These are phyloP conservation scores for Strix aluco DNA, from an alignment of 2,113 vertebrate genomes.

Conservation along the genomic window DNA sequence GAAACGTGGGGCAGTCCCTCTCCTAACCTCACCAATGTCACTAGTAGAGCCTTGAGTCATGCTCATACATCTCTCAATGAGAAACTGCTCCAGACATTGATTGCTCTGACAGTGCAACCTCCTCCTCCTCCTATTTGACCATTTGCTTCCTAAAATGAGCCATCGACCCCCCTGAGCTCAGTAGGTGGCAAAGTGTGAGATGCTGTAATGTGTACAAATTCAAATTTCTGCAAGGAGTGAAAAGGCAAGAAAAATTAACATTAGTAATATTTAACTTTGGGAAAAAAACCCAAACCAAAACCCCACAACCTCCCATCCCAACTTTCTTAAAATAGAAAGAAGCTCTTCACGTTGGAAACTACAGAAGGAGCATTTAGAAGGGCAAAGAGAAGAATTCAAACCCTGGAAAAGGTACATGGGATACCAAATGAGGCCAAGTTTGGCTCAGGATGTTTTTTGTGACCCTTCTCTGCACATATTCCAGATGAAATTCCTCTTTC, in stretches of 20 bases:
- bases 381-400: not conserved
- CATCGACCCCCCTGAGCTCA: not conserved
- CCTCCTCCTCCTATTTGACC: not conserved
- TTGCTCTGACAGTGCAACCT: not conserved
- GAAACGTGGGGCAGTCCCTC: accelerated
- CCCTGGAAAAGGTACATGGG: not conserved
- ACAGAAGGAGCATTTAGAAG: not conserved
- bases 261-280: not conserved
- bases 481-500: not conserved
- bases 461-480: not conserved
- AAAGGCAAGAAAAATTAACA: not conserved
- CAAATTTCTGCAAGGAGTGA: not conserved
- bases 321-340: not conserved
- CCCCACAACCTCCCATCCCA: not conserved
- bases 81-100: not conserved
- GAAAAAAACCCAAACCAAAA: not conserved
- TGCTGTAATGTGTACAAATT: too few species aligned
- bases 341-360: not conserved
- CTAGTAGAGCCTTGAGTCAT: not conserved
- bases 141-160: not conserved
- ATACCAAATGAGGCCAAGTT: not conserved
- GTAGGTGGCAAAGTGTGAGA: not conserved
- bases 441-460: not conserved
- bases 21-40: not conserved
- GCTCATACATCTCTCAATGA: not conserved